A percentile compares a stretch with the other conserved stretches of the same genome.
These are phyloP conservation scores for Aphaenogaster rudis DNA, from an alignment of 1,140 invertebrate genomes.

Conservation along the genomic window DNA sequence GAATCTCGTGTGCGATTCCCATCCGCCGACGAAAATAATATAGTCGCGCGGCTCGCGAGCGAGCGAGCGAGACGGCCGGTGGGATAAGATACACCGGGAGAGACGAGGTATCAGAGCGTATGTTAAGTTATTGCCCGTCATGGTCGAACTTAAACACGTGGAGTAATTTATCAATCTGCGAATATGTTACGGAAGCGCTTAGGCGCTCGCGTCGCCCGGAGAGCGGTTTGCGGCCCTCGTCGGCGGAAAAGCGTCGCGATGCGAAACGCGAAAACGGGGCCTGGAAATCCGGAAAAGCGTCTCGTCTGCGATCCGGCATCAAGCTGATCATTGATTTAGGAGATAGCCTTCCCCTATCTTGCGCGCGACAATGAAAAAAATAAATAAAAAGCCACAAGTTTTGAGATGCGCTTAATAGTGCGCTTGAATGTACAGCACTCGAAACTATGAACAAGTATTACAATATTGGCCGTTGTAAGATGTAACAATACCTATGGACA, in stretches of 20 bases:
- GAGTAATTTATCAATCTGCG: slow-evolving; percentile 79
- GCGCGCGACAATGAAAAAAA: background rate
- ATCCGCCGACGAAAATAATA: slow-evolving; percentile 50
- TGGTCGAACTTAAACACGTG: slow-evolving; percentile 80
- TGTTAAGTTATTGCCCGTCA: slow-evolving; percentile 79
- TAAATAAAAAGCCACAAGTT: background rate
- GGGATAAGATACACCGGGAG: slow-evolving; percentile 64
- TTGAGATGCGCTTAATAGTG: background rate
- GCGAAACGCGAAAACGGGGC: slow-evolving; percentile 1
- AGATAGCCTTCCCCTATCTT: background rate
- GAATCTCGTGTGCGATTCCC: background rate
- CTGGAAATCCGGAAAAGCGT: background rate
- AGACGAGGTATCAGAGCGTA: slow-evolving; percentile 75
- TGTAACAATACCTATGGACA: background rate
- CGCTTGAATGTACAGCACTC: background rate
- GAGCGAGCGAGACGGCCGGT: slow-evolving; percentile 33
- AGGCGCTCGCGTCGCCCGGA: slow-evolving; percentile 47
- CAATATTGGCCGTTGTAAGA: background rate
- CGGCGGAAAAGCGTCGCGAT: slow-evolving; percentile 43
- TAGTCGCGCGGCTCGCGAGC: slow-evolving; percentile 41
- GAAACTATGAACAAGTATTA: background rate
- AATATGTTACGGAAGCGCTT: slow-evolving; percentile 79
- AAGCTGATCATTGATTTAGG: background rate
- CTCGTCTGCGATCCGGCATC: background rate
- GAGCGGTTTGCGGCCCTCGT: slow-evolving; percentile 24